These are phyloP conservation scores for cattle (Bos taurus) DNA, from an alignment of 2,113 vertebrate species.

Conservation along the genomic window DNA sequence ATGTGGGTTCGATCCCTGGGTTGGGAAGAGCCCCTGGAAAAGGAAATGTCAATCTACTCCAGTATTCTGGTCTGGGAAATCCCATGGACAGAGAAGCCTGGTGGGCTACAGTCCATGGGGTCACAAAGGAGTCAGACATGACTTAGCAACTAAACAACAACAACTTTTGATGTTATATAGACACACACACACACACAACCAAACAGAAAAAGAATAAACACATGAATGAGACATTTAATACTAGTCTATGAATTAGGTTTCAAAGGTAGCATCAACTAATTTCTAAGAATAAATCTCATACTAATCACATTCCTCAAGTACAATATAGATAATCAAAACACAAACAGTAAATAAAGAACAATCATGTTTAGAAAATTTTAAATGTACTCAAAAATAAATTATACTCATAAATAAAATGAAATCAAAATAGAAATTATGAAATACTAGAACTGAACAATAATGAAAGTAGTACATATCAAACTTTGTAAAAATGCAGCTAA, in stretches of 20 bases:
- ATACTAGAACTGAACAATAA: not conserved
- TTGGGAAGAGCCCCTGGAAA: not conserved
- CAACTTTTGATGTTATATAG: not conserved
- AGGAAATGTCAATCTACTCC: not conserved
- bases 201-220: not conserved
- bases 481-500: not conserved
- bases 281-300: not conserved
- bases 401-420: not conserved
- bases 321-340: not conserved
- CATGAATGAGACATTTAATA: not conserved
- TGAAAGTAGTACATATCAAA: not conserved
- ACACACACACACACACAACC: not conserved
- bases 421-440: constrained; percentile 15
- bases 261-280: not conserved
- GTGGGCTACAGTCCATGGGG: not conserved
- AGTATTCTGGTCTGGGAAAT: not conserved
- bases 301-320: not conserved
- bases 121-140: not conserved
- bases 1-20: not conserved
- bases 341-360: not conserved
- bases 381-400: not conserved
- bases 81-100: not conserved
- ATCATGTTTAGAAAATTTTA: not conserved
- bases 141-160: not conserved
- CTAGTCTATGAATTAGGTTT: not conserved